phyloP scores from a whole-genome alignment of 2,888 invertebrate genomes.

The Stictocephala bisonia region DNA sequence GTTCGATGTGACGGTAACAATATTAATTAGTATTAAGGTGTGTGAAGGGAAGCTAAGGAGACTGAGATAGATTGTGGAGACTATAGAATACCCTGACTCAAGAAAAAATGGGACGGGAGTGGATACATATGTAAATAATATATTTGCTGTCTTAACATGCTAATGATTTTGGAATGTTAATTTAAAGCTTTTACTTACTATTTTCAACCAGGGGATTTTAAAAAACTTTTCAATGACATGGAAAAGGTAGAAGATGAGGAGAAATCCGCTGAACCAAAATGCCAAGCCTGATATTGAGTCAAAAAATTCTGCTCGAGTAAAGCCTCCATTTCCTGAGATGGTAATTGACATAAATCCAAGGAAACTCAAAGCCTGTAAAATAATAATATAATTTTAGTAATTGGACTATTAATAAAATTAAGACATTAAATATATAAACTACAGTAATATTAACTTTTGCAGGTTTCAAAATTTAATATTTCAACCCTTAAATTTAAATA shows the following conservation, averaged over 20 bases:
- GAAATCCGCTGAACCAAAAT: slow-evolving; percentile 85
- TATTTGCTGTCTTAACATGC: not conserved
- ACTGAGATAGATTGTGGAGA: too few species aligned
- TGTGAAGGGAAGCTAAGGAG: too few species aligned
- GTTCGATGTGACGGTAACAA: too few species aligned
- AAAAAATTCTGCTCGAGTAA: slow-evolving; percentile 77
- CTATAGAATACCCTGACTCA: too few species aligned
- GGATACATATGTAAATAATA: not conserved
- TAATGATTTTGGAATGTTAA: not conserved
- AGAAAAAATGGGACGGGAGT: not conserved
- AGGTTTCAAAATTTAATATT: not conserved
- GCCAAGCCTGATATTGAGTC: slow-evolving; percentile 84
- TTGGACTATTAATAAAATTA: slow-evolving; percentile 2
- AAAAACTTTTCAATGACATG: slow-evolving; percentile 87
- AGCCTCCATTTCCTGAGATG: slow-evolving; percentile 68
- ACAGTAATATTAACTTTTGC: not conserved
- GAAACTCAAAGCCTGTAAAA: slow-evolving; percentile 73
- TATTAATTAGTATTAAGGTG: too few species aligned
- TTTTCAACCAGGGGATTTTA: slow-evolving; percentile 87
- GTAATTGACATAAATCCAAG: slow-evolving; percentile 86
- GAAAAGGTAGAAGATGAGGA: slow-evolving; percentile 84
- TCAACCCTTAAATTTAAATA: not conserved
- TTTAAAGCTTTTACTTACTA: slow-evolving; percentile 67
- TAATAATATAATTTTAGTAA: not conserved
- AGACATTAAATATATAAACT: too few species aligned